Evolutionary conservation across 2,113 vertebrate species (phyloP).

Genomic region (Aythya baeri): DNA sequence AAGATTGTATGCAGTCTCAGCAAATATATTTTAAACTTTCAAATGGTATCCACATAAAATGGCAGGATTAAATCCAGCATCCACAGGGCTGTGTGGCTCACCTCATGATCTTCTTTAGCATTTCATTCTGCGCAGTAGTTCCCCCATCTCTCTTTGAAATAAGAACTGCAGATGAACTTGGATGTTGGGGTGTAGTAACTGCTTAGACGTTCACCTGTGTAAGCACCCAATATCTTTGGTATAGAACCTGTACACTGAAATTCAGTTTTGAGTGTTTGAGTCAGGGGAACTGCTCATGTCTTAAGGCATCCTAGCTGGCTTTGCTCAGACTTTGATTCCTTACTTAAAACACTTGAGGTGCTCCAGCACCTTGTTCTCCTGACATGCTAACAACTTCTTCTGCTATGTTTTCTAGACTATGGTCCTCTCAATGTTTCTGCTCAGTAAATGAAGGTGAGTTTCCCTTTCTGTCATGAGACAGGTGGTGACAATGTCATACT

Average conservation of each 20-base stretch:
- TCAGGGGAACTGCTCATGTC: fast-evolving
- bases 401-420: neutral
- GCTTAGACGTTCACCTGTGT: neutral
- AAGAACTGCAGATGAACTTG: neutral
- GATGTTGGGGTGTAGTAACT: neutral
- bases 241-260: neutral
- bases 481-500: fast-evolving
- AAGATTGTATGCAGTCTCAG: neutral
- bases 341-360: neutral
- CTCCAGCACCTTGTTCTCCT: neutral
- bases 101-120: neutral
- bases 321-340: neutral
- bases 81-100: neutral
- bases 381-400: neutral
- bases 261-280: neutral
- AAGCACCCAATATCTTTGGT: neutral
- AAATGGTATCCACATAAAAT: neutral
- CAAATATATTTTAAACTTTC: neutral
- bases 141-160: neutral
- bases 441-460: neutral
- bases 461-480: neutral
- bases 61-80: neutral
- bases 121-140: neutral
- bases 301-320: neutral
- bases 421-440: neutral